phyloP scores from a whole-genome alignment of 2,797 vertebrate species.

The Varecia variegata region DNA sequence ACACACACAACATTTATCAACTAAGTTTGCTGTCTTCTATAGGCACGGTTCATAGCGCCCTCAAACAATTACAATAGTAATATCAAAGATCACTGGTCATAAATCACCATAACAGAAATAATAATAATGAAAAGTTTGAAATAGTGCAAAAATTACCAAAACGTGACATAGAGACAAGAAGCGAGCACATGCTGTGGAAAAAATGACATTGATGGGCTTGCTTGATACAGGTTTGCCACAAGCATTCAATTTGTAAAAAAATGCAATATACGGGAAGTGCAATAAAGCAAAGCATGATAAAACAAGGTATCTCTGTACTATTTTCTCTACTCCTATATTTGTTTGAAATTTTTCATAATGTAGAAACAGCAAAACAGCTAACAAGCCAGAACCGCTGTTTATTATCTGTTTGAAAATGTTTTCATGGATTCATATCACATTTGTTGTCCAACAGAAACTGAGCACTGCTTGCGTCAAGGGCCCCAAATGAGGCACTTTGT shows the following conservation, averaged over 20 bases:
- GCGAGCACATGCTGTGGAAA: not conserved
- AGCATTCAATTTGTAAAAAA: not conserved
- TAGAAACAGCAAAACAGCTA: not conserved
- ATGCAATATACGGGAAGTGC: not conserved
- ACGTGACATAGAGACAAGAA: not conserved
- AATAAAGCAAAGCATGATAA: not conserved
- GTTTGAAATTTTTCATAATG: not conserved
- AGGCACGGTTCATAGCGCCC: not conserved
- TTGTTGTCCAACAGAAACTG: not conserved
- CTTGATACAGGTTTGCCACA: not conserved
- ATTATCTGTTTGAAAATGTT: not conserved
- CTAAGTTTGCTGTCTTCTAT: not conserved
- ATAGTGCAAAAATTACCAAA: not conserved
- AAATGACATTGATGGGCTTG: not conserved
- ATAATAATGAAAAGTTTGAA: not conserved
- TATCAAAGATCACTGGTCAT: not conserved
- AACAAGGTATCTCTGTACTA: not conserved
- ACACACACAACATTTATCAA: not conserved
- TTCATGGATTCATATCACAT: not conserved
- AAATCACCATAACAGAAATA: not conserved
- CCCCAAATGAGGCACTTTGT: not conserved
- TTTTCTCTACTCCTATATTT: not conserved
- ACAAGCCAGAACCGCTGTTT: not conserved
- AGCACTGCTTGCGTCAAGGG: fast-evolving
- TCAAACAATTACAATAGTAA: not conserved